phyloP scores from a whole-genome alignment of 1,140 invertebrate species.

The Leptestheria dahalacensis region DNA sequence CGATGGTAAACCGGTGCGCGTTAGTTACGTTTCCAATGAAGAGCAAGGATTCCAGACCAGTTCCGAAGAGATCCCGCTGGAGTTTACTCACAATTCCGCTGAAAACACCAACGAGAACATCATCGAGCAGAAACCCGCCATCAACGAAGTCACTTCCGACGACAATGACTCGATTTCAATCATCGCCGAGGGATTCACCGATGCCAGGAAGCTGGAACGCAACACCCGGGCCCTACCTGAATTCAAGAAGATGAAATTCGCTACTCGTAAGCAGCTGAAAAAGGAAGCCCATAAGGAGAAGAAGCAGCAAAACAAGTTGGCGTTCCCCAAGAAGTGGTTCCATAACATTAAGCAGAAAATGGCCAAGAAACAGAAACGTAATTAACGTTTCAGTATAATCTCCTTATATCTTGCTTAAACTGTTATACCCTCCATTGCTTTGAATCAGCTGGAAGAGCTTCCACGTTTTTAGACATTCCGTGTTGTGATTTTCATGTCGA shows the following conservation, averaged over 20 bases:
- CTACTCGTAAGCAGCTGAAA: not conserved
- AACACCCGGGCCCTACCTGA: not conserved
- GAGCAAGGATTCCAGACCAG: conserved; percentile 1
- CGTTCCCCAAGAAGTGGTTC: too few species aligned
- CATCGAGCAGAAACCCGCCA: not conserved
- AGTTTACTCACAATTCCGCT: not conserved
- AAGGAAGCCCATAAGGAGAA: not conserved
- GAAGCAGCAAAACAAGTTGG: not conserved
- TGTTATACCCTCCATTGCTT: too few species aligned
- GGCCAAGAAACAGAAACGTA: too few species aligned
- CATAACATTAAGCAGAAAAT: too few species aligned
- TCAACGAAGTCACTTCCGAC: not conserved
- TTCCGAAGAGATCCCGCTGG: conserved; percentile 12
- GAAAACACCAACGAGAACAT: not conserved
- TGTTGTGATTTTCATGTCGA: too few species aligned
- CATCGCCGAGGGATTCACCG: not conserved
- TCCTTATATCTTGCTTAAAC: too few species aligned
- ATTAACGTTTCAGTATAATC: too few species aligned
- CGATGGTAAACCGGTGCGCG: conserved; percentile 12
- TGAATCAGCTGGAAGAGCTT: too few species aligned
- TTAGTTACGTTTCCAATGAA: conserved; percentile 9
- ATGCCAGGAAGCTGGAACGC: not conserved
- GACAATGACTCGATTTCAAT: not conserved
- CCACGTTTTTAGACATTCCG: too few species aligned
- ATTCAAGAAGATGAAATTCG: not conserved